Evolutionary conservation across 2,797 vertebrate species (phyloP).

Genomic region (Coregonus suidteri): DNA sequence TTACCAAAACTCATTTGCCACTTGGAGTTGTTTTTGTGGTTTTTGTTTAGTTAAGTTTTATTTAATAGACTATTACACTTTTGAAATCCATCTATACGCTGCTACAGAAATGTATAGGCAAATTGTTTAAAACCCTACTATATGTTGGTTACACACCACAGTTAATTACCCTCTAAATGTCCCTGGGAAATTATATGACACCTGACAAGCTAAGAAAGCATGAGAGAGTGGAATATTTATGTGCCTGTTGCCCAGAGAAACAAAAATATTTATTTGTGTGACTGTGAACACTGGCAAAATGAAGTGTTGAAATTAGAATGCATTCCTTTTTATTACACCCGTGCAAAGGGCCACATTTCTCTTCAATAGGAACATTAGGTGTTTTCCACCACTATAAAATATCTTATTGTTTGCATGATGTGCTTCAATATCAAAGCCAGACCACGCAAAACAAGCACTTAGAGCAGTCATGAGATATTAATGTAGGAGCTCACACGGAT

Average conservation of each 20-base stretch:
- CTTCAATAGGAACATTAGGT: neutral
- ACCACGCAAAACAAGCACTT: neutral
- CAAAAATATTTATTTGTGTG: constrained; percentile 33
- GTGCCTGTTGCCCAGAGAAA: constrained; percentile 38
- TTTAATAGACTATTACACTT: constrained; percentile 3
- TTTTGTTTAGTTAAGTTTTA: neutral
- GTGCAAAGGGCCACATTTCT: neutral
- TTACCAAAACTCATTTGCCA: neutral
- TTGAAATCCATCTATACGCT: too few relatives aligned
- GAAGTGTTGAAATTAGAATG: constrained; percentile 16
- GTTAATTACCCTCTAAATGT: constrained; percentile 54
- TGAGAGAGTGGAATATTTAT: constrained; percentile 49
- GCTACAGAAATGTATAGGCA: constrained; percentile 6
- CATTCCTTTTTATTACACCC: neutral
- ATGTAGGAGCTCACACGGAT: neutral
- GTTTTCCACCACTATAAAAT: constrained; percentile 2
- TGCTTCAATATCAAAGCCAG: neutral
- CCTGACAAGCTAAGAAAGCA: constrained; percentile 36
- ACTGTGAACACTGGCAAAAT: constrained; percentile 11
- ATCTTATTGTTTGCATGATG: neutral
- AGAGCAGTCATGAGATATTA: neutral
- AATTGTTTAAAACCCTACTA: constrained; percentile 30
- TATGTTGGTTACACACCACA: constrained; percentile 43
- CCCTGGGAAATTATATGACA: constrained; percentile 36
- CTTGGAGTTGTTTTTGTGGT: neutral